phyloP scores from a whole-genome alignment of 2,797 vertebrate genomes.

The Peromyscus aztecus region DNA sequence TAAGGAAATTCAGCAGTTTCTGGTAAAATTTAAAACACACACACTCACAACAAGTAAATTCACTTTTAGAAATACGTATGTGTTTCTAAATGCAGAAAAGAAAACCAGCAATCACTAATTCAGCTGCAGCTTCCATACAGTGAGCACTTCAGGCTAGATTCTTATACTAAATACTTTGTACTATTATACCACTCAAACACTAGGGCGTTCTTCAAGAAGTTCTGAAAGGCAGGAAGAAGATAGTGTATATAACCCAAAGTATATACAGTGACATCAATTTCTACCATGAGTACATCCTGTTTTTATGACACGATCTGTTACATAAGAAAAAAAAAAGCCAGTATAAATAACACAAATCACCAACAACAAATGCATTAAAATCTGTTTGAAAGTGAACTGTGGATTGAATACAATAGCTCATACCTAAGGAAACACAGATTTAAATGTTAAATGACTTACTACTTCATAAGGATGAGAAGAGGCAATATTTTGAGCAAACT shows the following conservation, averaged over 20 bases:
- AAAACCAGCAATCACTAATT: neutral
- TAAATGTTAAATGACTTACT: neutral
- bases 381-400: neutral
- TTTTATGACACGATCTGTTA: neutral
- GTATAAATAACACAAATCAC: neutral
- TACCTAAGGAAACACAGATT: neutral
- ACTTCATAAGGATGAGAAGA: neutral
- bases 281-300: neutral
- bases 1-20: neutral
- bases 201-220: neutral
- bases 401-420: neutral
- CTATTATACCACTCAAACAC: neutral
- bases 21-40: constrained; percentile 6
- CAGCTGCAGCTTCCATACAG: neutral
- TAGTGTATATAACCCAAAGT: neutral
- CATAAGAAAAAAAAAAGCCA: constrained; percentile 2
- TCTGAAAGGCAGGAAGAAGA: neutral
- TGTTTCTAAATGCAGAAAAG: neutral
- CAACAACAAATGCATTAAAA: neutral
- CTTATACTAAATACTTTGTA: neutral
- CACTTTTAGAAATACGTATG: neutral
- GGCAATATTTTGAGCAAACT: neutral
- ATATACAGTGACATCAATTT: neutral
- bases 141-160: neutral
- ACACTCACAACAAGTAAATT: neutral